phyloP scores from a whole-genome alignment of 2,888 invertebrate species.

The Mythimna vitellina region DNA sequence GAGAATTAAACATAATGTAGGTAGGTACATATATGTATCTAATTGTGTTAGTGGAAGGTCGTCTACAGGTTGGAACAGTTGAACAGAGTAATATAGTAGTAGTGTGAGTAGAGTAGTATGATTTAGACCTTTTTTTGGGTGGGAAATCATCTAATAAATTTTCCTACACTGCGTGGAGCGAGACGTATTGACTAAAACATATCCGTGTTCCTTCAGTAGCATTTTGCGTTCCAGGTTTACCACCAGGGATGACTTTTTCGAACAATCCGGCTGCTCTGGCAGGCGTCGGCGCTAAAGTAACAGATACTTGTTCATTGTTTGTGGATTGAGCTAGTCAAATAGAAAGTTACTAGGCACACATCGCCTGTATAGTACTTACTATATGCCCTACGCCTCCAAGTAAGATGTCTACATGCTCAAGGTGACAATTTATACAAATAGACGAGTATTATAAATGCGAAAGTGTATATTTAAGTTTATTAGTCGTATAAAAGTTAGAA shows the following conservation, averaged over 20 bases:
- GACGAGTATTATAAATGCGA: background rate
- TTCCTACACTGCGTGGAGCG: too few relatives aligned
- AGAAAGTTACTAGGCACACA: background rate
- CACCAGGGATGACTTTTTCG: too few relatives aligned
- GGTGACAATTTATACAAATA: background rate
- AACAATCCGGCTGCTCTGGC: too few relatives aligned
- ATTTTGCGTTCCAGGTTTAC: too few relatives aligned
- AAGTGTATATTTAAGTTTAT: background rate
- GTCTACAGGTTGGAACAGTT: conserved; percentile 20
- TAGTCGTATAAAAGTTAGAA: too few relatives aligned
- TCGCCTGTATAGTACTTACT: background rate
- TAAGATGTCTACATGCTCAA: background rate
- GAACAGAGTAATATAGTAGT: background rate
- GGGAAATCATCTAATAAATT: too few relatives aligned
- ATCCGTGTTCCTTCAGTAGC: too few relatives aligned
- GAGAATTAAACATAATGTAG: conserved; percentile 6
- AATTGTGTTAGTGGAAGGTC: conserved; percentile 40
- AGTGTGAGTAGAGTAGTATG: too few relatives aligned
- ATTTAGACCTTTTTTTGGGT: too few relatives aligned
- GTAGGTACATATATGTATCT: background rate
- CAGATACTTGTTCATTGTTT: background rate
- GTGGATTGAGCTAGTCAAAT: conserved; percentile 10
- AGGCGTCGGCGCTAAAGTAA: background rate
- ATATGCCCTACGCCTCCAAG: background rate
- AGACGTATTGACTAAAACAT: too few relatives aligned